These are phyloP conservation scores for Epinephelus coioides DNA, from an alignment of 2,797 vertebrate genomes.

Conservation along the genomic window DNA sequence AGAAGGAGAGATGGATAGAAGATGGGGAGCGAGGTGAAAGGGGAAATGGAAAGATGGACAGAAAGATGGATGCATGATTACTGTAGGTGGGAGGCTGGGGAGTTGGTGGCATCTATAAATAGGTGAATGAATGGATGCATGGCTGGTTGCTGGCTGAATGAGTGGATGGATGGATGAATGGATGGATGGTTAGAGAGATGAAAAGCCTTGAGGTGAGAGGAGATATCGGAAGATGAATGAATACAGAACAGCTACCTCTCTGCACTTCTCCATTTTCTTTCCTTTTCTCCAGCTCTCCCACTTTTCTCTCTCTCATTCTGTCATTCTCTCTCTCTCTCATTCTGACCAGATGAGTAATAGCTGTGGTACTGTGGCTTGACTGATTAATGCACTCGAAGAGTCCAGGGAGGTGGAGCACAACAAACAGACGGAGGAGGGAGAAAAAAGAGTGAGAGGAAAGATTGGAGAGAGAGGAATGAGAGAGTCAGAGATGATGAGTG, in stretches of 20 bases:
- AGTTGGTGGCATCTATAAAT: conserved; percentile 72
- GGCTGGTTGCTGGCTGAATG: conserved; percentile 59
- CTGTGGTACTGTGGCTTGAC: conserved; percentile 77
- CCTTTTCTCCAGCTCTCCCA: conserved; percentile 38
- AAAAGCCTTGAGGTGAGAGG: conserved; percentile 72
- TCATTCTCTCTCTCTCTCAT: conserved; percentile 47
- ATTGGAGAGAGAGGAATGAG: conserved; percentile 48
- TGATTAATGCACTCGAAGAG: conserved; percentile 85
- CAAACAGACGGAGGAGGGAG: conserved; percentile 72
- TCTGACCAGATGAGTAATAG: conserved; percentile 84
- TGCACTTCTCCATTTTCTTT: conserved; percentile 53
- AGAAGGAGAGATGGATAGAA: conserved; percentile 65
- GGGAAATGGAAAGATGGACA: conserved; percentile 76
- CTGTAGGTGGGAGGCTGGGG: conserved; percentile 57
- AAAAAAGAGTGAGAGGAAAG: conserved; percentile 47
- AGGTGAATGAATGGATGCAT: conserved; percentile 73
- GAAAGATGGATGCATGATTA: conserved; percentile 72
- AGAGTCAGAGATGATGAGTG: not conserved
- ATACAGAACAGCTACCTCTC: conserved; percentile 61
- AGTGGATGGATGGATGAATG: conserved; percentile 68
- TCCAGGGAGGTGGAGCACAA: conserved; percentile 80
- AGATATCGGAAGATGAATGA: conserved; percentile 78
- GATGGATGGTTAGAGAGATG: conserved; percentile 65
- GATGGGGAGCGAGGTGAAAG: conserved; percentile 61
- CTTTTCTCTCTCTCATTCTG: conserved; percentile 14